phyloP scores from a whole-genome alignment of 2,113 vertebrate genomes.

The Hemicordylus capensis region DNA sequence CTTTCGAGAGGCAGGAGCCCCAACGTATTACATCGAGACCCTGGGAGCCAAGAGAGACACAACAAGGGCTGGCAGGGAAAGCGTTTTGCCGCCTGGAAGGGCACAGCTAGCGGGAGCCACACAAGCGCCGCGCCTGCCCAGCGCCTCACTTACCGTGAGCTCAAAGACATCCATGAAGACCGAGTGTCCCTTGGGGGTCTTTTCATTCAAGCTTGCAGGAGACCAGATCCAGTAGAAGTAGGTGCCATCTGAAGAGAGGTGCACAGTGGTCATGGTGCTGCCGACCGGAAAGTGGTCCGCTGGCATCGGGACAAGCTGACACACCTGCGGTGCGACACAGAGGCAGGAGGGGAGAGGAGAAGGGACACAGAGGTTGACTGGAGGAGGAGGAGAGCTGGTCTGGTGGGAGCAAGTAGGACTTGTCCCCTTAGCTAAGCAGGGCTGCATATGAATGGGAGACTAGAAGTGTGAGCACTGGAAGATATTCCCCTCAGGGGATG shows the following conservation, averaged over 20 bases:
- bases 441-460: no score
- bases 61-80: not conserved
- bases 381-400: no score
- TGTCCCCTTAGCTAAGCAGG: no score
- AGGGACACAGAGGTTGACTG: no score
- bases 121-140: not conserved
- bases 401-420: no score
- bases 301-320: constrained; percentile 93
- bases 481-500: no score
- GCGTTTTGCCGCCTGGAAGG: no score
- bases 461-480: no score
- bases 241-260: constrained; percentile 95
- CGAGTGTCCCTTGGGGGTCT: constrained; percentile 97
- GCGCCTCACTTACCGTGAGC: constrained; percentile 81
- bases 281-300: constrained; percentile 93
- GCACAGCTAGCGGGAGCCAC: no score
- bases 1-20: no score
- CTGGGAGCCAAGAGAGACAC: no score
- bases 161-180: constrained; percentile 98
- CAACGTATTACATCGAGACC: no score
- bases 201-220: constrained; percentile 96
- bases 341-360: not conserved
- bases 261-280: constrained; percentile 94
- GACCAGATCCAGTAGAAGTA: constrained; percentile 99
- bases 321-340: constrained; percentile 77